Conservation (phyloP, 2,797 vertebrate genomes). For the Pipistrellus kuhlii region DNA sequence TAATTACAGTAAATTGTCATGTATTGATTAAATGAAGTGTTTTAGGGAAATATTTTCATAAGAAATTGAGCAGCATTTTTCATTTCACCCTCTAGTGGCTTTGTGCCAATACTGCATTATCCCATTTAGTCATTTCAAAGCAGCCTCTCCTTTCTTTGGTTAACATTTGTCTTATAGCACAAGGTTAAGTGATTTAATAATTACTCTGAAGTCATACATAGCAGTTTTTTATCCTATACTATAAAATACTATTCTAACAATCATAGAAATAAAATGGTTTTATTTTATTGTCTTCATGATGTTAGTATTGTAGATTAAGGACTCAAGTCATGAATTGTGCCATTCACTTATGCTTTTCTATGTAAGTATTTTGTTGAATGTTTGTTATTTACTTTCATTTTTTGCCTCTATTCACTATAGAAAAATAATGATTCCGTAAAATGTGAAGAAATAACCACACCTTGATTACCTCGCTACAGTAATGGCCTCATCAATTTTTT, state of each 20-base stretch:
- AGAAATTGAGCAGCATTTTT: slow-evolving; percentile 7
- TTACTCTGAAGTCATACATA: background rate
- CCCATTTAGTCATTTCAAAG: background rate
- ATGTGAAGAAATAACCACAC: background rate
- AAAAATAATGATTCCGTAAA: background rate
- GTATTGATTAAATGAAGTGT: background rate
- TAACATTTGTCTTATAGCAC: background rate
- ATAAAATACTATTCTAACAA: background rate
- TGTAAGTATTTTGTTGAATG: background rate
- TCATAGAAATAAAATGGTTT: background rate
- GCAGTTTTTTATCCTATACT: background rate
- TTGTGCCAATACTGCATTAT: slow-evolving; percentile 32
- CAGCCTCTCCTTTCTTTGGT: background rate
- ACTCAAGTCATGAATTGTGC: background rate
- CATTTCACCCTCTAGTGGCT: slow-evolving; percentile 69
- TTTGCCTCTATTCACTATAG: background rate
- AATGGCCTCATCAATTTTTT: background rate
- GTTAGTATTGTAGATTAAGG: background rate
- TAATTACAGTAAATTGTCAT: slow-evolving; percentile 4
- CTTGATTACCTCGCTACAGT: background rate
- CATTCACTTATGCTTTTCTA: background rate
- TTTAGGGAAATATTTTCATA: background rate
- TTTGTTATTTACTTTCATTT: background rate
- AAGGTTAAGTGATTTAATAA: background rate
- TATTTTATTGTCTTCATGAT: background rate